phyloP scores from a whole-genome alignment of 2,113 vertebrate genomes.

The Cinclus mexicanus region DNA sequence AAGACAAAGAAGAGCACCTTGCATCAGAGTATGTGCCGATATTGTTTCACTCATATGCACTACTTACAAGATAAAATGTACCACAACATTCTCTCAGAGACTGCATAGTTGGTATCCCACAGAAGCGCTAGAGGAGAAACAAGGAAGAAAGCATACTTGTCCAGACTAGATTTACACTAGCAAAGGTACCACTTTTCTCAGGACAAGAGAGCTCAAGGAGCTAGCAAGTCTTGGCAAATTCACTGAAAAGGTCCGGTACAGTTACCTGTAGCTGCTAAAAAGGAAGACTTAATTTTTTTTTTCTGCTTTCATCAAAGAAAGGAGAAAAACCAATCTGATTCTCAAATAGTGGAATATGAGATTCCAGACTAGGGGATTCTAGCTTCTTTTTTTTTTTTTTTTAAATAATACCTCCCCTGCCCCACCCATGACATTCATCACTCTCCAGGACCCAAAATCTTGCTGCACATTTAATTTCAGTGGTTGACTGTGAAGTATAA shows the following conservation, averaged over 20 bases:
- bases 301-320: neutral
- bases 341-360: neutral
- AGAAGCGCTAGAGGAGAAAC: neutral
- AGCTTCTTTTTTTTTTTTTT: neutral
- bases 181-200: neutral
- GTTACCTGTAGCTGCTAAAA: neutral
- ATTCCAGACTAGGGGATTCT: neutral
- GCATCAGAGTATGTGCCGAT: neutral
- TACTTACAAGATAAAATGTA: neutral
- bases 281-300: neutral
- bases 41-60: neutral
- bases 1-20: neutral
- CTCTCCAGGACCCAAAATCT: neutral
- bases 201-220: neutral
- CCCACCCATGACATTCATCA: neutral
- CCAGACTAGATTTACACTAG: neutral
- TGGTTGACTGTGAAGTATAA: neutral
- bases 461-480: neutral
- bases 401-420: neutral
- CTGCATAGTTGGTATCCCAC: rapidly evolving
- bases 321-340: neutral
- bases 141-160: neutral
- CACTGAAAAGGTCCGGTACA: neutral
- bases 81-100: neutral
- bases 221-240: neutral